Evolutionary conservation across 2,888 invertebrate genomes (phyloP).

Genomic region (Fragum fragum): DNA sequence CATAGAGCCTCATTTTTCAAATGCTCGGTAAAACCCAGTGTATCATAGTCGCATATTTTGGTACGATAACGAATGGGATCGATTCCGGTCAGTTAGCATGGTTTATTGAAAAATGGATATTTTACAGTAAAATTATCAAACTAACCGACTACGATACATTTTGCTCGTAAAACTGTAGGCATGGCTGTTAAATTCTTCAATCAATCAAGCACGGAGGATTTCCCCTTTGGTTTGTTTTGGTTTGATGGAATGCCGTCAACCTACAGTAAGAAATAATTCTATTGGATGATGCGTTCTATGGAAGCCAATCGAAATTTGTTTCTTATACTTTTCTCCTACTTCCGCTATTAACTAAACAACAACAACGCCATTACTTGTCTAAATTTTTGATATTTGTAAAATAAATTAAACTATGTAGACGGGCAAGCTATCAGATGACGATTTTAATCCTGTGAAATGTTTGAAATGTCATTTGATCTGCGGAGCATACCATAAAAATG

Average conservation of each 20-base stretch:
- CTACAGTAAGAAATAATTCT: background rate
- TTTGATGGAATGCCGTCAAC: conserved; percentile 28
- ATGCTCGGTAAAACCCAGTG: no score
- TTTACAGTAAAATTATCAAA: no score
- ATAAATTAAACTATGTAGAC: no score
- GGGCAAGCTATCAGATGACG: no score
- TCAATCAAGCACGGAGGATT: background rate
- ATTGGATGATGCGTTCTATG: background rate
- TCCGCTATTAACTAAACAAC: conserved; percentile 48
- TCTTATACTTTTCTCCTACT: conserved; percentile 45
- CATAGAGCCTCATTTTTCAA: no score
- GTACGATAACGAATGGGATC: no score
- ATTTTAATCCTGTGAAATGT: no score
- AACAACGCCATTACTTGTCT: conserved; percentile 4
- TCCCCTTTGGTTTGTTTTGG: conserved; percentile 28
- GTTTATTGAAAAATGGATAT: no score
- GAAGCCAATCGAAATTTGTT: conserved; percentile 41
- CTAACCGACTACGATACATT: conserved; percentile 84
- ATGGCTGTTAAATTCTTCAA: conserved; percentile 58
- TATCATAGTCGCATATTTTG: no score
- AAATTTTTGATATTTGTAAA: no score
- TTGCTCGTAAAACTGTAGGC: conserved; percentile 83
- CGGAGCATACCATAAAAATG: conserved; percentile 27
- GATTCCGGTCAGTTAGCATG: no score
- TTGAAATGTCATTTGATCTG: no score